phyloP scores from a whole-genome alignment of 2,113 vertebrate genomes.

The Mormyrus lacerda region DNA sequence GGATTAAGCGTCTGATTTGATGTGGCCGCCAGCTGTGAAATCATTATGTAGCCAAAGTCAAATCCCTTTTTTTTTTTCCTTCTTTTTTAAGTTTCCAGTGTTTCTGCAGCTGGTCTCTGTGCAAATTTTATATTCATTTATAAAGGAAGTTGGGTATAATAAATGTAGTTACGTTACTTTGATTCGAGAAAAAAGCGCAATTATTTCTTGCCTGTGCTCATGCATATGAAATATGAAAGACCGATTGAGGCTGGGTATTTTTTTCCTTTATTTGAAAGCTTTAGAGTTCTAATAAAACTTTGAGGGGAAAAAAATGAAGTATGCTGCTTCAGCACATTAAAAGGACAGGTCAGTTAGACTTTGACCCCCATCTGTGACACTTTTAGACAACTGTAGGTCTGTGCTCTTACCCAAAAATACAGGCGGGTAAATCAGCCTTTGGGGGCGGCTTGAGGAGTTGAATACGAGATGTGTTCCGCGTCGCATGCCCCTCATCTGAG shows the following conservation, averaged over 20 bases:
- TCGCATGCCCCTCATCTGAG: neutral
- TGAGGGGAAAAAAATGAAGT: neutral
- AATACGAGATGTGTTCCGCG: neutral
- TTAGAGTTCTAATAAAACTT: neutral
- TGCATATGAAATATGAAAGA: neutral
- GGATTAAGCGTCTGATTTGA: slow-evolving; percentile 19
- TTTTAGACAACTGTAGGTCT: neutral
- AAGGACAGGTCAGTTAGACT: slow-evolving; percentile 3
- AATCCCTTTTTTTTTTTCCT: neutral
- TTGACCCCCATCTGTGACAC: neutral
- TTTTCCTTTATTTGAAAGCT: neutral
- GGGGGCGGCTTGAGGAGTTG: neutral
- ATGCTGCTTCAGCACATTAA: neutral
- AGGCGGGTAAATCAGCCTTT: neutral
- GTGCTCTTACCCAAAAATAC: neutral
- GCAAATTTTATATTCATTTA: neutral
- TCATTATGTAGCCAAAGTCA: slow-evolving; percentile 2
- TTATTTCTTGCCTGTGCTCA: neutral
- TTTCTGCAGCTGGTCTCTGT: slow-evolving; percentile 6
- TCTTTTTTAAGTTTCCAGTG: neutral
- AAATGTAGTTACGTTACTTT: neutral
- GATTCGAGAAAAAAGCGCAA: neutral
- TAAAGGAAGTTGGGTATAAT: neutral
- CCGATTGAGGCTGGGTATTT: neutral
- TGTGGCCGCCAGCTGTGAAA: slow-evolving; percentile 8